Evolutionary conservation across 1,140 invertebrate species (phyloP), one percentile per base, ranked within the genome.

Genomic region (Drosophila pruinosa): DNA sequence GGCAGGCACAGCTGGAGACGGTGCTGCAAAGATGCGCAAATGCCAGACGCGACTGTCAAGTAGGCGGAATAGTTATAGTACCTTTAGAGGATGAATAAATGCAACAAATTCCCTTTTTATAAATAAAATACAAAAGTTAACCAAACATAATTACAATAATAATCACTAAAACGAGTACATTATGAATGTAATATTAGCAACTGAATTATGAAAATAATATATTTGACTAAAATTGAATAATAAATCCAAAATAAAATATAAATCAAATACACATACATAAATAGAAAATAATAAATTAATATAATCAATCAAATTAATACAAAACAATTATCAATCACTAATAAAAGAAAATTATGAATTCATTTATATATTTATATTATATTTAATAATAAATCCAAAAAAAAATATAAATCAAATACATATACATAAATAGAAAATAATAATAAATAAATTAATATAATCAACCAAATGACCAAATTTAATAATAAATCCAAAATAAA

Each of bases 1-100:
- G 52, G 57, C 64, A 67, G 56, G 45, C 69, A 38, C 75, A 53
- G 57, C 69, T 76, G 73, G 69, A 68, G 73, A 75, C 74, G 75
- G 62, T 64, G 54, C 59, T 47, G 48, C 59, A 26, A 26, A 63
- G 61, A 77, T 72, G 72, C 74, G 71, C 64, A 72, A 72, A 38
- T 59, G 54, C 24, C 53, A 50, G 45, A 17, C 53, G 22, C 36
- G 34, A 21, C 48, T 70, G 10, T 38, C 34, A 45, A 75, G 75
- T 77, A 52, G 14, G 54, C 15, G 10, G 31, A 34, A 34, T 34
- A 34, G 6, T 6, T 28, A 26, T 19, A 10, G 21, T 17, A 43
- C 3, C 10, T 10, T 10, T 17, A 41, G 14, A 36, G 3, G n/a
- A 8, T 10, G 19, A 31, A 17, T 24, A 56, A 64, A 31, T 47